Evolutionary conservation across 2,113 vertebrate species (phyloP), one percentile per base, ranked within the genome.

Genomic region (Helogale parvula): DNA sequence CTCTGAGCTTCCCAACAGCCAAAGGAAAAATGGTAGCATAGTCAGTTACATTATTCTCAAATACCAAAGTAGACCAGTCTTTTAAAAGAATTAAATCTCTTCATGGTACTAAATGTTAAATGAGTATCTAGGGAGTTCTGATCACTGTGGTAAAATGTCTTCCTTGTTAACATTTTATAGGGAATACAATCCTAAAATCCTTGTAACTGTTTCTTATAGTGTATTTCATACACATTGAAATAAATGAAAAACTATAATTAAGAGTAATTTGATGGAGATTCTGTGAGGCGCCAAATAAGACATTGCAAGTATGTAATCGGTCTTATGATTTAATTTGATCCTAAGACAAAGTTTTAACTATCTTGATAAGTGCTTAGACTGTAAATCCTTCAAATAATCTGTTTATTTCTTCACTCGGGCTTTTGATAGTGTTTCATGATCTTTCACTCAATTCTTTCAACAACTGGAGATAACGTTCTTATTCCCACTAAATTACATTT

Each of bases 281-380:
- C 14, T 87, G 2, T 35, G 11, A 84, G 31, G 54, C 7, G 11
- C 8, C 33, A 52, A 68, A 74, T 74, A 90, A 93, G 54, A 88
- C 3, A 16, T 60, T 83, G 10, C 31, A 96, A 94, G 27, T 69
- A 41, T 65, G 2, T 57, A 14, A 3, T 60, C 19, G 35, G 65
- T 92, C 35, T 89, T 94, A 38, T 35, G 54, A 90, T 79, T 97
- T 87, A 90, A 93, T 90, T 52, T 93, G 17, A 83, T 81, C 65
- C 45, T 88, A 72, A 31, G 29, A 38, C 63, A 54, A 45, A 93
- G 2, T 88, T 81, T 87, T 84, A 97, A 94, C 63, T 77, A 92
- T 63, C 54, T 94, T 96, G 57, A 77, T 88, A 93, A 97, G 57
- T 60, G 29, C 16, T 88, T 35, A 7, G 45, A 60, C 50, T 82